phyloP scores from a whole-genome alignment of 2,113 vertebrate species.

The Stigmatopora argus region DNA sequence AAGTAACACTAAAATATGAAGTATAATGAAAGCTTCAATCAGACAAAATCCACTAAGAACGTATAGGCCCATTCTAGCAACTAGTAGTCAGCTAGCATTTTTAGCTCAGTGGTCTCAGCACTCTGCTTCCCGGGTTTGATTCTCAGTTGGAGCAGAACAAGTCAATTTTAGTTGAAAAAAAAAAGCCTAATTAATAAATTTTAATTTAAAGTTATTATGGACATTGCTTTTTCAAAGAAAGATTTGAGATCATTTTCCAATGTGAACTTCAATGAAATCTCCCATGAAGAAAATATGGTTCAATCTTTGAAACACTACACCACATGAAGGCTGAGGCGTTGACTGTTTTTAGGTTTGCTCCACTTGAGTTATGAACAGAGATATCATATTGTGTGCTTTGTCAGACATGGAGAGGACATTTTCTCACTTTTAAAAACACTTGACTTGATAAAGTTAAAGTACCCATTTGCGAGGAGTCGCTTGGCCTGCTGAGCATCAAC shows the following conservation, averaged over 20 bases:
- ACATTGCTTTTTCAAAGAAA: neutral
- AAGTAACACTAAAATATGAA: neutral
- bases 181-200: neutral
- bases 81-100: no score
- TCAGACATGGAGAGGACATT: slow-evolving; percentile 62
- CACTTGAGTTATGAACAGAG: no score
- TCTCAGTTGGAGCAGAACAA: no score
- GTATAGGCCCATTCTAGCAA: neutral
- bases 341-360: no score
- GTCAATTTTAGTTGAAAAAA: no score
- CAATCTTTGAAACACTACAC: no score
- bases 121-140: no score
- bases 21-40: neutral
- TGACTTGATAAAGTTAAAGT: slow-evolving; percentile 63
- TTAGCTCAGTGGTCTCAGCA: no score
- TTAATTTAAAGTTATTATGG: neutral
- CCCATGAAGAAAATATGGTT: no score
- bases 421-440: slow-evolving; percentile 61
- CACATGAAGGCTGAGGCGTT: no score
- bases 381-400: slow-evolving; percentile 37
- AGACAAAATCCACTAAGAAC: neutral
- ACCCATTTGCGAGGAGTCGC: slow-evolving; percentile 69
- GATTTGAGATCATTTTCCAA: neutral
- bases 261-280: slow-evolving; percentile 16
- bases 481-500: slow-evolving; percentile 73